Conservation (phyloP, 92 coral and sea anemone genomes). For the Plumapathes pennacea region DNA sequence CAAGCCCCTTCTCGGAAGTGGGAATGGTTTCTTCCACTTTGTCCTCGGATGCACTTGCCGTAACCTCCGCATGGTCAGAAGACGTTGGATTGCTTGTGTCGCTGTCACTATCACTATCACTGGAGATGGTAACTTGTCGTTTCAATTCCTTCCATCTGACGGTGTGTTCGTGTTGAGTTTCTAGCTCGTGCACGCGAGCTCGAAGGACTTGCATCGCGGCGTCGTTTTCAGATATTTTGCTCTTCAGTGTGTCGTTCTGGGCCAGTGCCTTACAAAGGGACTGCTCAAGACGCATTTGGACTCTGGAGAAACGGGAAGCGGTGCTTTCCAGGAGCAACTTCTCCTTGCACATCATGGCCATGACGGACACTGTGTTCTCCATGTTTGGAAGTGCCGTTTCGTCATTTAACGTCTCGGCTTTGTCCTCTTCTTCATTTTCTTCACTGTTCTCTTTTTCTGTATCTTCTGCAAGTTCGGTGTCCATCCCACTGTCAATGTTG, state of each 20-base stretch:
- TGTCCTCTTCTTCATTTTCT: background rate
- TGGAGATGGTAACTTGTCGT: slow-evolving; percentile 2
- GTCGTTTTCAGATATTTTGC: slow-evolving; percentile 53
- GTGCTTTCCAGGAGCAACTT: slow-evolving; percentile 58
- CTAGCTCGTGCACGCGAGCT: slow-evolving; percentile 31
- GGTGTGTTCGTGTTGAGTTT: slow-evolving; percentile 19
- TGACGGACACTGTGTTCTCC: slow-evolving; percentile 10
- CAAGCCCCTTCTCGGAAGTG: too few relatives aligned
- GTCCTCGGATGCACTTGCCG: too few relatives aligned
- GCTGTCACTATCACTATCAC: slow-evolving; percentile 3
- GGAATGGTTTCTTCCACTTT: too few relatives aligned
- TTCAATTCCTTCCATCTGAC: slow-evolving; percentile 3
- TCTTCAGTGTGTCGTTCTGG: slow-evolving; percentile 40
- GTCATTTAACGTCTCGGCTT: too few relatives aligned
- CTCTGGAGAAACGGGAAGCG: slow-evolving; percentile 58
- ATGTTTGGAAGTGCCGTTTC: too few relatives aligned
- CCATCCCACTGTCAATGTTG: background rate
- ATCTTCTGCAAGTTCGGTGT: background rate
- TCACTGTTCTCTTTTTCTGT: background rate
- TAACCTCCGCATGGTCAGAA: too few relatives aligned
- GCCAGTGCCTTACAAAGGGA: slow-evolving; percentile 48
- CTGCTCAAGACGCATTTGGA: slow-evolving; percentile 55
- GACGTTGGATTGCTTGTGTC: background rate
- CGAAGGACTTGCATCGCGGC: slow-evolving; percentile 35
- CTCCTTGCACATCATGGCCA: slow-evolving; percentile 66